Evolutionary conservation across 2,888 invertebrate genomes (phyloP).

Genomic region (Psylliodes chrysocephalus): DNA sequence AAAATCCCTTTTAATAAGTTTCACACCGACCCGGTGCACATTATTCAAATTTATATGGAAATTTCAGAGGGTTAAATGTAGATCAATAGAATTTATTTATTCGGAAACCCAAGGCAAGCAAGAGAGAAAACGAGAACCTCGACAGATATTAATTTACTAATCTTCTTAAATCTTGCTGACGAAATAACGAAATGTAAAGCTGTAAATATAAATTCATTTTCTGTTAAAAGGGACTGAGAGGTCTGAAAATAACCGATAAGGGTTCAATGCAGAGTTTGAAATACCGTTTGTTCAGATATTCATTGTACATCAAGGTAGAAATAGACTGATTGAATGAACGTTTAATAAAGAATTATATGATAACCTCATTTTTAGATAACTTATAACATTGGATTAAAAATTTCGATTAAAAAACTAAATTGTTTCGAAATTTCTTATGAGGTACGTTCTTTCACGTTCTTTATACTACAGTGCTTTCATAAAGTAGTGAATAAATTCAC

Average conservation of each 20-base stretch:
- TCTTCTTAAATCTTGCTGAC: conserved; percentile 53
- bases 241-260: conserved; percentile 49
- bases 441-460: too few species aligned
- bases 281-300: background rate
- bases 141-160: conserved; percentile 52
- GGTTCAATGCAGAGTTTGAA: background rate
- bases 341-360: too few species aligned
- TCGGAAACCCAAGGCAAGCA: conserved; percentile 10
- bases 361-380: too few species aligned
- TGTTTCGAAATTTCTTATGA: too few species aligned
- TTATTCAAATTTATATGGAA: conserved; percentile 18
- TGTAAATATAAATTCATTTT: conserved; percentile 46
- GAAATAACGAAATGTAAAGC: conserved; percentile 47
- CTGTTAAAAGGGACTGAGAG: conserved; percentile 16
- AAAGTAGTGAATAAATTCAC: too few species aligned
- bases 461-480: too few species aligned
- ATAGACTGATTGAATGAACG: too few species aligned
- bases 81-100: conserved; percentile 26
- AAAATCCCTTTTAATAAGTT: too few species aligned
- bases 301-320: too few species aligned
- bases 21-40: background rate
- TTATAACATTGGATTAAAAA: too few species aligned
- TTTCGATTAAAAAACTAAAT: too few species aligned
- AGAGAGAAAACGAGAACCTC: conserved; percentile 9
- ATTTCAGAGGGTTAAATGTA: conserved; percentile 18